A percentile compares a stretch with the other conserved stretches of the same genome.
phyloP scores from a whole-genome alignment of 2,888 invertebrate genomes.

The Deroplatys truncata region DNA sequence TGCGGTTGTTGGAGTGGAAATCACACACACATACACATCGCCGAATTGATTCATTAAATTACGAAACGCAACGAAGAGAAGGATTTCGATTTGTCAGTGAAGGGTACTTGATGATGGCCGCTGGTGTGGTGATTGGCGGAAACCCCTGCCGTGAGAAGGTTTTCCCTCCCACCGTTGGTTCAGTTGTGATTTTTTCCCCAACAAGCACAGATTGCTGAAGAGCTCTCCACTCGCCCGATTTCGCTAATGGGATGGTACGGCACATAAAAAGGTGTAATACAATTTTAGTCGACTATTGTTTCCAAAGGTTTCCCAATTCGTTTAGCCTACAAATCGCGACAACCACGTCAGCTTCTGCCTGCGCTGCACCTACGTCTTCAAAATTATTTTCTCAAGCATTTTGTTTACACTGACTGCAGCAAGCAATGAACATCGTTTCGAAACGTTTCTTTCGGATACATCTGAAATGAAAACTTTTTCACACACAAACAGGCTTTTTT shows the following conservation, averaged over 20 bases:
- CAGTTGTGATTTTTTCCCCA: not conserved
- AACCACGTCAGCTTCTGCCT: not conserved
- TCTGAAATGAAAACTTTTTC: no score
- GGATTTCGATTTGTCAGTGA: not conserved
- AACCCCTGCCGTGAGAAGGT: not conserved
- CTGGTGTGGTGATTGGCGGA: not conserved
- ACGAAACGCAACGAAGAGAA: not conserved
- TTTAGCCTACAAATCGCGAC: not conserved
- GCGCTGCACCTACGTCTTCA: not conserved
- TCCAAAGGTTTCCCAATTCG: not conserved
- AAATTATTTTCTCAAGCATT: not conserved
- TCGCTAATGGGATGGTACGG: not conserved
- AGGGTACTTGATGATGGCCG: not conserved
- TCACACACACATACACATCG: not conserved
- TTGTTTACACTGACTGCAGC: no score
- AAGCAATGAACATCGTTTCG: no score
- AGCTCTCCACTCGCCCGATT: not conserved
- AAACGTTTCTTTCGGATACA: no score
- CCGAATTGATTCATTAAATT: not conserved
- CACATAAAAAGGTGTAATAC: not conserved
- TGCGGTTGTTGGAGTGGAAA: not conserved
- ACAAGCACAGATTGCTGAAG: not conserved
- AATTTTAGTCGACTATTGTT: not conserved
- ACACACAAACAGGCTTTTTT: no score
- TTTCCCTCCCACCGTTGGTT: not conserved